Evolutionary conservation across 1,140 invertebrate genomes (phyloP).

Genomic region (Ericerus pela): DNA sequence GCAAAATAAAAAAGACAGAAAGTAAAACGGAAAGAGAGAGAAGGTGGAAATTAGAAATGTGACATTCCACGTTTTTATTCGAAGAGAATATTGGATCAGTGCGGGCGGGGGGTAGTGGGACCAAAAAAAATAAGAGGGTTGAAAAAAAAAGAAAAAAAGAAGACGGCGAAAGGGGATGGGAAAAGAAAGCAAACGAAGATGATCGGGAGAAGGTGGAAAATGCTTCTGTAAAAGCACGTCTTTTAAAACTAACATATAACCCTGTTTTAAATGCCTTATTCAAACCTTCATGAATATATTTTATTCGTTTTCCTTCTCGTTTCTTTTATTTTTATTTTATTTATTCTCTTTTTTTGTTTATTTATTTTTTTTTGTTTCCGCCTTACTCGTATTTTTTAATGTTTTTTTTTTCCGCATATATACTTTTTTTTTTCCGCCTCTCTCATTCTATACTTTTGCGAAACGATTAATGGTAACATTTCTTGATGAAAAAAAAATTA

Average conservation of each 20-base stretch:
- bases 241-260: slow-evolving; percentile 11
- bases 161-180: not conserved
- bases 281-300: slow-evolving; percentile 12
- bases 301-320: slow-evolving; percentile 4
- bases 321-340: slow-evolving; percentile 3
- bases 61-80: slow-evolving; percentile 11
- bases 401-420: not conserved
- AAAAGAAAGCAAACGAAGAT: slow-evolving; percentile 10
- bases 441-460: not conserved
- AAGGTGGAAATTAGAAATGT: slow-evolving; percentile 12
- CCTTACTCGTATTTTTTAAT: slow-evolving; percentile 2
- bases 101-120: too few relatives aligned
- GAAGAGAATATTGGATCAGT: slow-evolving; percentile 1
- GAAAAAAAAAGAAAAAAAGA: too few relatives aligned
- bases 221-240: slow-evolving; percentile 10
- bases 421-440: not conserved
- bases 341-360: not conserved
- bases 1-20: not conserved
- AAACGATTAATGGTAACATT: slow-evolving; percentile 4
- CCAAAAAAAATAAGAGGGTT: too few relatives aligned
- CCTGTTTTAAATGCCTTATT: slow-evolving; percentile 12
- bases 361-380: not conserved
- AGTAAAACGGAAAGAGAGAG: slow-evolving; percentile 1
- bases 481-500: slow-evolving; percentile 2
- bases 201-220: slow-evolving; percentile 11